Conservation (phyloP, 2,797 vertebrate genomes). For the Margarornis squamiger region DNA sequence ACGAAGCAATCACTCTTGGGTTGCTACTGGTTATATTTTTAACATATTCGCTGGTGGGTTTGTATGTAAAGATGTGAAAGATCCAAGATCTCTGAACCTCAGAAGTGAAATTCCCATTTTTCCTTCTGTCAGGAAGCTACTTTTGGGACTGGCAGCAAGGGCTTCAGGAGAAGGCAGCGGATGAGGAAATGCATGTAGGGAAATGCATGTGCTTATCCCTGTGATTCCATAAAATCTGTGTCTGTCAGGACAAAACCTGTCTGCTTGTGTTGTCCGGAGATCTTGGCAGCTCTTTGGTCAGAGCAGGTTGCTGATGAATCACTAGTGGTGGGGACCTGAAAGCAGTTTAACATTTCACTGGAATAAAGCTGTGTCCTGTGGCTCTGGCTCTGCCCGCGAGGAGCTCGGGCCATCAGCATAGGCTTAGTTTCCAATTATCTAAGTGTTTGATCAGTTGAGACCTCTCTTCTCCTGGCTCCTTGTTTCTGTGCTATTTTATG, state of each 20-base stretch:
- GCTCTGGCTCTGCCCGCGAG: neutral
- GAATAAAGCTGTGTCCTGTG: accelerated
- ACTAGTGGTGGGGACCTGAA: neutral
- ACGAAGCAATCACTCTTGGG: neutral
- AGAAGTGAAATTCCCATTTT: neutral
- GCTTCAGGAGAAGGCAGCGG: accelerated
- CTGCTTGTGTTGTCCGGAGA: neutral
- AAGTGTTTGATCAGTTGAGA: neutral
- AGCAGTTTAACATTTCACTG: neutral
- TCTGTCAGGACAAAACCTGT: neutral
- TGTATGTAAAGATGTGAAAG: neutral
- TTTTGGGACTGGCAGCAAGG: neutral
- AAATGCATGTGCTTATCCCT: neutral
- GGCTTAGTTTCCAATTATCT: neutral
- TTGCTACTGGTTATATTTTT: neutral
- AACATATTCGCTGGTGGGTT: neutral
- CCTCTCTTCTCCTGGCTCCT: accelerated
- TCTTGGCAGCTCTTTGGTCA: neutral
- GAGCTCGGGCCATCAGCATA: neutral
- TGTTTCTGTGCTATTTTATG: accelerated
- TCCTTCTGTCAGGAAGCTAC: accelerated
- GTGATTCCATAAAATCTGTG: neutral
- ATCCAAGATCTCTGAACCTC: neutral
- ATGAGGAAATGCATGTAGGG: neutral
- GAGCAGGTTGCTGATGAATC: neutral